Evolutionary conservation across 2,888 invertebrate genomes (phyloP).

Genomic region (Lycaena phlaeas): DNA sequence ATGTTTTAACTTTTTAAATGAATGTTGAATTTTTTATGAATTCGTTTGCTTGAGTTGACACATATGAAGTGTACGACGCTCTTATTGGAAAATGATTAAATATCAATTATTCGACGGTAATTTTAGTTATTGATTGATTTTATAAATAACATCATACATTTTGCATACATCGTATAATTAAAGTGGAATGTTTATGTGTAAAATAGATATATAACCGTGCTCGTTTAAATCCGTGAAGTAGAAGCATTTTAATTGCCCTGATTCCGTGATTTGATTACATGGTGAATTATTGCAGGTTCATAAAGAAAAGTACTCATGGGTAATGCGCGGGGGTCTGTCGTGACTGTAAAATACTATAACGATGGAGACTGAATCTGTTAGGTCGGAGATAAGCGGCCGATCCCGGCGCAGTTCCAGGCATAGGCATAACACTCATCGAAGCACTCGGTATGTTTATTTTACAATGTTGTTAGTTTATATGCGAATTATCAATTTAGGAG

Average conservation of each 20-base stretch:
- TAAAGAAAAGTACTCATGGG: conserved; percentile 44
- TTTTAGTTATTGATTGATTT: conserved; percentile 20
- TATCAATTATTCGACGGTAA: conserved; percentile 47
- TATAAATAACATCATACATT: neutral
- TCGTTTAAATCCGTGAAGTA: conserved; percentile 39
- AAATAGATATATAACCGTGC: conserved; percentile 20
- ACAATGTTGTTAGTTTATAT: too few species aligned
- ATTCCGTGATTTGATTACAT: conserved; percentile 39
- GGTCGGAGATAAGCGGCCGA: conserved; percentile 92
- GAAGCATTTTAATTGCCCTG: conserved; percentile 58
- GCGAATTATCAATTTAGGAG: too few species aligned
- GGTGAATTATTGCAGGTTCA: conserved; percentile 41
- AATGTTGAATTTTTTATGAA: conserved; percentile 26
- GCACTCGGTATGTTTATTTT: conserved; percentile 70
- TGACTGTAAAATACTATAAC: conserved; percentile 31
- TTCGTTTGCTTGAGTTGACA: conserved; percentile 44
- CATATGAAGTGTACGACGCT: conserved; percentile 40
- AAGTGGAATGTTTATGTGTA: conserved; percentile 20
- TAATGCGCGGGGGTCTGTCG: conserved; percentile 29
- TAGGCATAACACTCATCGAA: conserved; percentile 76
- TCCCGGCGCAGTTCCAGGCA: conserved; percentile 79
- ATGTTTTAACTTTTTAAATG: neutral
- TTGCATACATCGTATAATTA: neutral
- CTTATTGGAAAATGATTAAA: conserved; percentile 36
- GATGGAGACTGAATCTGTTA: conserved; percentile 96